Evolutionary conservation across 2,113 vertebrate species (phyloP), one percentile per base, ranked within the genome.

Genomic region (Petroica traversi): DNA sequence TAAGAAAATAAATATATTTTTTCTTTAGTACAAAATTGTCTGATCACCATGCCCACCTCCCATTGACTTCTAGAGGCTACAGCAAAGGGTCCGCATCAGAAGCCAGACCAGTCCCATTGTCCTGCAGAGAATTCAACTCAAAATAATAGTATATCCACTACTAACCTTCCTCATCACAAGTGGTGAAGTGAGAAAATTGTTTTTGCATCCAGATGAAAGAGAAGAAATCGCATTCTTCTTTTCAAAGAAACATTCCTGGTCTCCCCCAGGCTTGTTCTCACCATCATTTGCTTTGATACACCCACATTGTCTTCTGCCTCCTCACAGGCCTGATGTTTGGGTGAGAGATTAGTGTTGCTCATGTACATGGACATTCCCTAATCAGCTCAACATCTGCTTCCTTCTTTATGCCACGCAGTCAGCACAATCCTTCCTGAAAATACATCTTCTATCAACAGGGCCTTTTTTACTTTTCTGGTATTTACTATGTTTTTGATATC

Each of bases 21-120:
- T 62, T 4, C 4, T 63, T 54, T 23, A 1, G 11, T 36, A 52
- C 8, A 51, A 74, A 72, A 75, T 13, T 62, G 7, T 19, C 26
- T 40, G 8, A 24, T 36, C 0, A 0, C 4, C 3, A 12, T 74
- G 4, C 6, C 28, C 48, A 3, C 16, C 23, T 41, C 3, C 4
- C 3, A 6, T 8, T 1, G 61, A 63, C 25, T 85, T 67, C 38
- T 49, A 45, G 28, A 26, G 61, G 18, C 8, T 34, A 22, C 23
- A 41, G 26, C 5, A 71, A 33, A 49, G 8, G 9, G 31, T 33
- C 34, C 1, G 2, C 20, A 14, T 6, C 45, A 20, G 12, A 45
- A 5, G 4, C 4, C 33, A 19, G 1, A 1, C 6, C 22, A 14
- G 2, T 91, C 10, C 24, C 1, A 0, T 22, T 43, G 3, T 18